Base-by-base conservation (phyloP, 53 echinoderm and acorn worm species). In the Hippasteria phrygiana region DNA sequence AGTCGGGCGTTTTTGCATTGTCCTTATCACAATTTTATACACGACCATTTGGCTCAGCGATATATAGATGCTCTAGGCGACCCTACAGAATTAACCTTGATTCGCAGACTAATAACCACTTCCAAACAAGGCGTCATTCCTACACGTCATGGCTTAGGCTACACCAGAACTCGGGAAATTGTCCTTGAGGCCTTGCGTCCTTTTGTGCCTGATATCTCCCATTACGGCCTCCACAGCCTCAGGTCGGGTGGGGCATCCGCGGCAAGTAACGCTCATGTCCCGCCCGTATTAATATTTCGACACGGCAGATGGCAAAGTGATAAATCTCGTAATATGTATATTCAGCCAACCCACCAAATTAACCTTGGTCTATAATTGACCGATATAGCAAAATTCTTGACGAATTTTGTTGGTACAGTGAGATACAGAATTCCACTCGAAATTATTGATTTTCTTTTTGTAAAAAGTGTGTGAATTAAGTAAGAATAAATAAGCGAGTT, bases 231-330 rank as follows among this genome's bases (percentile, higher is more conserved):
- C 4, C 86, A 71, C 72, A 86, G 87, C 32, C 73, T 87, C 9
- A 71, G 87, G 13, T 34, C 51, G 3, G 87, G 73, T 5, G 87
- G 71, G 1, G 73, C 72, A 34, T 72, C 72, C 7, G 54, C 87
- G 18, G 87, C 87, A 48, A 47, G 35, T 31, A 76, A 53, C 17
- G 53, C 53, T n/a, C 48, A 76, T 17, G 2, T 76, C 16, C 53
- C 76, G 5, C 48, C 36, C 12, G 14, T 18, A 46, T 31, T 76
- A 13, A 50, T 76, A 29, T 76, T 53, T 33, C 20, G 38, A 46
- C 85, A 84, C 31, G 64, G 81, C 8, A 62, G 81, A 62, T 80
- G 81, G 81, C 62, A 80, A 40, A 34, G 62, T 7, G 63, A 80
- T 24, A 55, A 5, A 10, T 53, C 81, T 17, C 42, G 81, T 12